Conservation (phyloP, 2,113 vertebrate genomes). For the Saiga tatarica region DNA sequence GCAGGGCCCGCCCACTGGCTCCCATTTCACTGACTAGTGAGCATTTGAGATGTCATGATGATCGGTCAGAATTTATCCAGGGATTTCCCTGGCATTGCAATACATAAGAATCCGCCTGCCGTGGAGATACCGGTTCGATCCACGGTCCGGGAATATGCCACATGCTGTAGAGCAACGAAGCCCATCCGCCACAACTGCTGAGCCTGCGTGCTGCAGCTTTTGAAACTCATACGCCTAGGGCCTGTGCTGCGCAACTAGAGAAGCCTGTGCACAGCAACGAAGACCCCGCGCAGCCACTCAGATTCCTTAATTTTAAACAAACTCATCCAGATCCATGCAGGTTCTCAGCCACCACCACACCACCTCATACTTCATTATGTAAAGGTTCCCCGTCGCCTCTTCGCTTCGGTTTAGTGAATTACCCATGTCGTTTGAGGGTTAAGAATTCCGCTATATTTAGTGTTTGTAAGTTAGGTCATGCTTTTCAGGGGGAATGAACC, state of each 20-base stretch:
- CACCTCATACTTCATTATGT: neutral
- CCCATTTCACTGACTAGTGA: slow-evolving; percentile 59
- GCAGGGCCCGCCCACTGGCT: slow-evolving; percentile 54
- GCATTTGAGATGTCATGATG: slow-evolving; percentile 66
- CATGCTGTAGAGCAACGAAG: neutral
- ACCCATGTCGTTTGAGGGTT: slow-evolving; percentile 31
- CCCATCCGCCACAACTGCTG: neutral
- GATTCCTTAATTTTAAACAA: neutral
- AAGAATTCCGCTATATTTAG: slow-evolving; percentile 18
- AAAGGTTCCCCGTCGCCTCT: slow-evolving; percentile 45
- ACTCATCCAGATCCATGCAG: slow-evolving; percentile 11
- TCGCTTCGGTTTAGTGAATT: slow-evolving; percentile 58
- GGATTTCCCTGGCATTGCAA: neutral
- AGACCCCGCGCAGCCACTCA: neutral
- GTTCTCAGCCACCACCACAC: neutral
- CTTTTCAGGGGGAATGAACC: slow-evolving; percentile 59
- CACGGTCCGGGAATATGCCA: accelerated
- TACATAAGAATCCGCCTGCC: neutral
- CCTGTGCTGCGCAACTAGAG: neutral
- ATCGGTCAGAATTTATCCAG: slow-evolving; percentile 63
- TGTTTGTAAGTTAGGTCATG: slow-evolving; percentile 62
- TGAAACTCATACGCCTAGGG: neutral
- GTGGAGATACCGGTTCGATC: neutral
- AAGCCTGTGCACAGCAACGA: neutral
- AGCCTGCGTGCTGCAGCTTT: neutral